Evolutionary conservation across 2,888 invertebrate genomes (phyloP), one percentile per base, ranked within the genome.

Genomic region (Prosopocoilus inquinatus): DNA sequence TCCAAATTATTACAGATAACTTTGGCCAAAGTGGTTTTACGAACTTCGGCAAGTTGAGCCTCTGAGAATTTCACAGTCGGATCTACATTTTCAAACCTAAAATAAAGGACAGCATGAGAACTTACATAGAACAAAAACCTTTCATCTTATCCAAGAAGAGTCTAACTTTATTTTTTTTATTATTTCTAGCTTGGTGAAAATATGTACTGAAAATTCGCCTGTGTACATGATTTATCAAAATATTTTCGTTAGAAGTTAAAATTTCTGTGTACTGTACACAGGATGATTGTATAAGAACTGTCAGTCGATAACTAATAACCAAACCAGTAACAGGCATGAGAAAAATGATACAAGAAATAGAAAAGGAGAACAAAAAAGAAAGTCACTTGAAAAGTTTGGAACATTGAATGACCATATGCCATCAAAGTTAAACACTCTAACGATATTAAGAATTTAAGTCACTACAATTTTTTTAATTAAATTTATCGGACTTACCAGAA

Each of bases 1-100:
- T 96, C 96, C 74, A 94, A 86, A 78, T 96, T 96, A 64, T 94
- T 91, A 70, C 96, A 97, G 53, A 94, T 76, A 0, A 95, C 76
- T 75, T 94, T 93, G 0, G 95, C 86, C 38, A 96, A 72, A 0
- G 93, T 93, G 1, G 86, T 82, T 74, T 94, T 95, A 1, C 95
- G 83, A 58, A 97, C 84, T 77, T 96, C 96, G 0, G 90, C 86
- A 54, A 96, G 75, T 71, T 97, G 96, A 16, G 87, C 84, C 71
- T 94, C 92, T 0, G 89, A 89, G 75, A 95, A 95, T 36, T 88
- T 82, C 0, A 90, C 82, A 2, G 84, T 84, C 0, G 89, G 81
- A 71, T 90, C 89, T 64, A 88, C 88, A 60, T 91, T 94, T 77
- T 95, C 95, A 74, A 96, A 96, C 85, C 36, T 36, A 36, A 36